phyloP scores from a whole-genome alignment of 92 coral and sea anemone genomes.

The Blastomussa wellsi region DNA sequence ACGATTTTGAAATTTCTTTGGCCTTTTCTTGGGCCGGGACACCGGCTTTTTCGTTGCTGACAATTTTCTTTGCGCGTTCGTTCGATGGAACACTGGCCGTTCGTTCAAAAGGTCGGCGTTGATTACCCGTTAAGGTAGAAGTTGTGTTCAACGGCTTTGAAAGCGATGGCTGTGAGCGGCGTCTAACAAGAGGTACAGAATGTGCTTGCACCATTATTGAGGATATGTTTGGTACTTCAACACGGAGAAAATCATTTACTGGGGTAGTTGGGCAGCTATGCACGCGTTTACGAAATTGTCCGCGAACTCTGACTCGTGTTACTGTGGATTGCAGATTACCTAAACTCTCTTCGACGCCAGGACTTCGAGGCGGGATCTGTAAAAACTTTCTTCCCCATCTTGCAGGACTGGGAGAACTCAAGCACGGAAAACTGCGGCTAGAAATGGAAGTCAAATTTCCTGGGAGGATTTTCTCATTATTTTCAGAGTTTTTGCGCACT shows the following conservation, averaged over 20 bases:
- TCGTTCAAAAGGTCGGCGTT: neutral
- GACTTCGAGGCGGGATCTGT: neutral
- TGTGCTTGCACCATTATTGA: conserved; percentile 39
- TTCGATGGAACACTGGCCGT: neutral
- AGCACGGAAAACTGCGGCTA: conserved; percentile 18
- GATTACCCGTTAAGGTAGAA: neutral
- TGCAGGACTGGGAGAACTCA: neutral
- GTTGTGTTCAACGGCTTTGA: neutral
- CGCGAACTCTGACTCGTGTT: neutral
- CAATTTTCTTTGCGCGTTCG: neutral
- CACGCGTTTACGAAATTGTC: conserved; percentile 13
- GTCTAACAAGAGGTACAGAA: conserved; percentile 21
- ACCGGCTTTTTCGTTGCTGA: neutral
- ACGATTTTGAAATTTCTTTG: neutral
- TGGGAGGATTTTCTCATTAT: neutral
- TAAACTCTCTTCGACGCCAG: neutral
- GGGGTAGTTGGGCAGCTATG: conserved; percentile 24
- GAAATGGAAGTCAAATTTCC: neutral
- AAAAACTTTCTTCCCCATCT: conserved; percentile 36
- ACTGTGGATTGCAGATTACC: neutral
- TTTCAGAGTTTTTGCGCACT: neutral
- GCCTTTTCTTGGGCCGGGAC: neutral
- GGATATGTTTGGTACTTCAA: conserved; percentile 24
- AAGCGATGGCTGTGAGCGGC: neutral
- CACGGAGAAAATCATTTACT: conserved; percentile 20